Conservation (phyloP, 2,797 vertebrate genomes). For the Erpetoichthys calabaricus region DNA sequence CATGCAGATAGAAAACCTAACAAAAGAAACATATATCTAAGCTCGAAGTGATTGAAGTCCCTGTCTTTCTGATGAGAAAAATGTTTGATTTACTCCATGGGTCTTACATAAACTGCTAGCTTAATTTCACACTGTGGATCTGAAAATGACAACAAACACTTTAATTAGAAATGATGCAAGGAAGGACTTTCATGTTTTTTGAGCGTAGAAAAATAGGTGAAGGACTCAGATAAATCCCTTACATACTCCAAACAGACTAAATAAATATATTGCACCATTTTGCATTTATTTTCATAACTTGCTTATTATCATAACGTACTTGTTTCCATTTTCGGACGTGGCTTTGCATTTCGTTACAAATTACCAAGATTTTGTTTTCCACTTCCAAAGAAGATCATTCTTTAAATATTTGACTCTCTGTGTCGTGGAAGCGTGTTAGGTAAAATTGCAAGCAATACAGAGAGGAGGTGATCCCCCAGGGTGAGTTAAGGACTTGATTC, state of each 20-base stretch:
- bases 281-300: constrained; percentile 34
- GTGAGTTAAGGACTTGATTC: too few relatives aligned
- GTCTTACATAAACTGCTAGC: constrained; percentile 67
- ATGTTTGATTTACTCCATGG: constrained; percentile 72
- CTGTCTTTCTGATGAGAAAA: constrained; percentile 55
- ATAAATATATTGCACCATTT: constrained; percentile 21
- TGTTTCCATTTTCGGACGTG: constrained; percentile 25
- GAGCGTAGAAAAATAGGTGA: constrained; percentile 44
- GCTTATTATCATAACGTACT: constrained; percentile 38
- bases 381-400: too few relatives aligned
- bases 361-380: constrained; percentile 17
- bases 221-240: constrained; percentile 49
- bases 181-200: constrained; percentile 54
- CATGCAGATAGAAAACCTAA: constrained; percentile 64
- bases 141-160: constrained; percentile 66
- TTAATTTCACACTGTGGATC: constrained; percentile 73
- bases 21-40: constrained; percentile 75
- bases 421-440: too few relatives aligned
- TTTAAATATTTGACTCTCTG: too few relatives aligned
- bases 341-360: constrained; percentile 36
- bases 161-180: constrained; percentile 68
- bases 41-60: constrained; percentile 77
- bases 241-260: constrained; percentile 41
- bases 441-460: too few relatives aligned
- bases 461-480: too few relatives aligned